phyloP scores from a whole-genome alignment of 30 jellyfish, hydroid and myxozoan genomes.

The Hydra vulgaris region DNA sequence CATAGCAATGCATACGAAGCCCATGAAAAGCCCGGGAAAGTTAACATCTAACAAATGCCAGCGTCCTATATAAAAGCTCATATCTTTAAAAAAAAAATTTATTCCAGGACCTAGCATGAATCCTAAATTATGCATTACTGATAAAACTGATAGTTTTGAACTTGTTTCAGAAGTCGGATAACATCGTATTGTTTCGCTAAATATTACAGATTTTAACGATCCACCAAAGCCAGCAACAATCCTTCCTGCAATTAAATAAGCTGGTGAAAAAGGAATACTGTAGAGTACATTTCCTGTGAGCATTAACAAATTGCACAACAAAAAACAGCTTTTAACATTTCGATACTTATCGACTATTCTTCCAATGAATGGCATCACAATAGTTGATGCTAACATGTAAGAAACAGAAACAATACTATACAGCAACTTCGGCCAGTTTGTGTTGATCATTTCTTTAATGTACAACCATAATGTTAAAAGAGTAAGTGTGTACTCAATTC shows the following conservation, averaged over 20 bases:
- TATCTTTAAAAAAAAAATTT: neutral
- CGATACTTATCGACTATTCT: neutral
- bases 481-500: neutral
- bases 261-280: neutral
- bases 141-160: neutral
- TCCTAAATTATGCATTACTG: neutral
- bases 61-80: neutral
- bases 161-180: neutral
- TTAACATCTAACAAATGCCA: neutral
- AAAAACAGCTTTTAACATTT: neutral
- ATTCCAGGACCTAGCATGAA: neutral
- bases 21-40: neutral
- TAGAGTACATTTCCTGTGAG: neutral
- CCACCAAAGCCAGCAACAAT: slow-evolving; percentile 1
- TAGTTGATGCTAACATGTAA: neutral
- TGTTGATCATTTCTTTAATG: neutral
- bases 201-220: neutral
- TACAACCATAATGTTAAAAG: neutral
- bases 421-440: neutral
- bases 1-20: neutral
- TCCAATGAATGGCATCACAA: neutral
- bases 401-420: neutral
- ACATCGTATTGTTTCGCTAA: neutral
- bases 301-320: neutral
- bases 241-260: neutral